phyloP scores from a whole-genome alignment of 1,140 invertebrate genomes.

The Drosophila dunni region DNA sequence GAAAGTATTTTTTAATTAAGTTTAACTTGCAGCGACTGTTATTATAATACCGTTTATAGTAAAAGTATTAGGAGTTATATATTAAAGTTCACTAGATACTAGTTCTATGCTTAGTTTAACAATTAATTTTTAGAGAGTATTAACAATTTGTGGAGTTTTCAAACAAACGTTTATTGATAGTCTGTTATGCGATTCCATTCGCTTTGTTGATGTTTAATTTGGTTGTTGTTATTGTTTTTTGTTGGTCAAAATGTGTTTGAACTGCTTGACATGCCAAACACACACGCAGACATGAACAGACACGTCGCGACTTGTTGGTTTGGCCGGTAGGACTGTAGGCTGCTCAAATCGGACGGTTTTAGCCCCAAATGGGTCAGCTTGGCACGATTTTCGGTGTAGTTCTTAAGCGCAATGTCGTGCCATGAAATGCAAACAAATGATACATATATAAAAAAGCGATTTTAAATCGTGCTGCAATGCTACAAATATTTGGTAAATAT shows the following conservation, averaged over 20 bases:
- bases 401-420: constrained; percentile 63
- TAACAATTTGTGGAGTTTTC: background rate
- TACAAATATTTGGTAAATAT: constrained; percentile 62
- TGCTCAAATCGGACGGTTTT: background rate
- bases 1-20: background rate
- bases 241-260: constrained; percentile 35
- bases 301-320: background rate
- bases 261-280: constrained; percentile 51
- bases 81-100: too few species aligned
- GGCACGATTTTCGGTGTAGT: constrained; percentile 64
- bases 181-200: constrained; percentile 18
- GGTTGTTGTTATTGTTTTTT: constrained; percentile 36
- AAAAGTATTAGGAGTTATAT: too few species aligned
- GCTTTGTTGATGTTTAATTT: constrained; percentile 41
- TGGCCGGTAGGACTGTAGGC: background rate
- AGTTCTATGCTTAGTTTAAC: background rate
- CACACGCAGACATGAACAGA: background rate
- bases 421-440: constrained; percentile 51
- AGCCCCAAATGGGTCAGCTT: constrained; percentile 53
- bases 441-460: constrained; percentile 50
- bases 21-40: background rate
- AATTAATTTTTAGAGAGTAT: constrained; percentile 15
- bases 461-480: constrained; percentile 65
- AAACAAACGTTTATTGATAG: background rate
- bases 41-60: too few species aligned